These are phyloP conservation scores for Archaeoteleia sp. DNA, from an alignment of 2,888 invertebrate genomes.

Conservation along the genomic window DNA sequence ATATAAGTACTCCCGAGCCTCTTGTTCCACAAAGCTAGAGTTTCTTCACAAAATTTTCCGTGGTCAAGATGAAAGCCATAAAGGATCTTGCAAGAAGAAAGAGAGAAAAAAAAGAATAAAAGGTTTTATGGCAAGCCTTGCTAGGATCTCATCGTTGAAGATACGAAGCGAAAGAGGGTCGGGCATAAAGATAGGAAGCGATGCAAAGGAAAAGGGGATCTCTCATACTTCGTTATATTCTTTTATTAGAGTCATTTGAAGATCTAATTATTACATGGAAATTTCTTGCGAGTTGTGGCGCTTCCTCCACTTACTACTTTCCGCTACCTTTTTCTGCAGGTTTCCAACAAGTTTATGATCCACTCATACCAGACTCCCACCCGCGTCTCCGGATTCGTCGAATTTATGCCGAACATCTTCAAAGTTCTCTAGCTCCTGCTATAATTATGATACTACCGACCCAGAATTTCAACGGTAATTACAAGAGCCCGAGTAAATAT, in stretches of 20 bases:
- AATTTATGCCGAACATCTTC: slow-evolving; percentile 19
- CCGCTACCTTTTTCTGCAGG: slow-evolving; percentile 24
- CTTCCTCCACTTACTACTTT: slow-evolving; percentile 40
- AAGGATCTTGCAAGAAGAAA: too few relatives aligned
- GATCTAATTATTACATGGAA: slow-evolving; percentile 71
- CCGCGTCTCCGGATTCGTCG: neutral
- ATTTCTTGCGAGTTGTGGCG: slow-evolving; percentile 57
- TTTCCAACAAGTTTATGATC: slow-evolving; percentile 10
- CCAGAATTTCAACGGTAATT: too few relatives aligned
- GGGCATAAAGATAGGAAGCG: slow-evolving; percentile 11
- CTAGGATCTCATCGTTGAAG: neutral
- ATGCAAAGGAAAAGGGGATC: slow-evolving; percentile 47
- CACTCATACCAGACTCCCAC: neutral
- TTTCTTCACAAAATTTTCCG: slow-evolving; percentile 24
- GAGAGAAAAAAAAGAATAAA: slow-evolving; percentile 6
- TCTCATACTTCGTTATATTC: slow-evolving; percentile 64
- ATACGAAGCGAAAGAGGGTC: slow-evolving; percentile 5
- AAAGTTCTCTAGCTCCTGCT: slow-evolving; percentile 1
- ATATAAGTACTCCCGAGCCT: slow-evolving; percentile 3
- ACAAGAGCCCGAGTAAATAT: too few relatives aligned
- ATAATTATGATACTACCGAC: slow-evolving; percentile 7
- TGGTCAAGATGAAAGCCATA: slow-evolving; percentile 23
- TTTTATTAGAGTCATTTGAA: slow-evolving; percentile 67
- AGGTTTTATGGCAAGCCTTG: too few relatives aligned
- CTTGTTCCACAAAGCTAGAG: slow-evolving; percentile 5